Conservation (phyloP, 2,797 vertebrate genomes). For the Triplophysa bombifrons region DNA sequence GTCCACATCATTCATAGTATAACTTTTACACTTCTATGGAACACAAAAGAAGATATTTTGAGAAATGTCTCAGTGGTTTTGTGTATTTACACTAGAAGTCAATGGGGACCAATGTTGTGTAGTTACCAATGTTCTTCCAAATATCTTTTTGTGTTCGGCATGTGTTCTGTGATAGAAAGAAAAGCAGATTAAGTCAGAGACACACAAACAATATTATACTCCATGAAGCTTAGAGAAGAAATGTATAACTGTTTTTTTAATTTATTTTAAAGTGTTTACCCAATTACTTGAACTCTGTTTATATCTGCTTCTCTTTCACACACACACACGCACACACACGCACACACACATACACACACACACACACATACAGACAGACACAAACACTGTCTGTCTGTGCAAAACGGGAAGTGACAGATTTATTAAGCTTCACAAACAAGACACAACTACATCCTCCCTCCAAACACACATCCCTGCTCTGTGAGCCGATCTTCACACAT, state of each 20-base stretch:
- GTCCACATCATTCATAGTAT: no score
- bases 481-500: constrained; percentile 57
- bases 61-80: no score
- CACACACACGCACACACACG: neutral
- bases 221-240: constrained; percentile 8
- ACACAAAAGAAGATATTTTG: no score
- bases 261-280: constrained; percentile 33
- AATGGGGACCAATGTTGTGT: no score
- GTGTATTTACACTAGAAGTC: no score
- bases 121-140: no score
- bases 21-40: no score
- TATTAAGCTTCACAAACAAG: constrained; percentile 58
- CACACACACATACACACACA: neutral
- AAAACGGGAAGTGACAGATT: constrained; percentile 47
- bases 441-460: constrained; percentile 52
- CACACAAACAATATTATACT: neutral
- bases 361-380: neutral
- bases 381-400: constrained; percentile 17
- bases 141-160: no score
- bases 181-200: neutral
- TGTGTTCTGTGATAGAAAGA: neutral
- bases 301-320: constrained; percentile 47
- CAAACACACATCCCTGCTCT: constrained; percentile 20
- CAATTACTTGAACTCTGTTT: constrained; percentile 39
- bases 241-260: constrained; percentile 7